These are phyloP conservation scores for Macrotis lagotis DNA, from an alignment of 2,113 vertebrate species.

Conservation along the genomic window DNA sequence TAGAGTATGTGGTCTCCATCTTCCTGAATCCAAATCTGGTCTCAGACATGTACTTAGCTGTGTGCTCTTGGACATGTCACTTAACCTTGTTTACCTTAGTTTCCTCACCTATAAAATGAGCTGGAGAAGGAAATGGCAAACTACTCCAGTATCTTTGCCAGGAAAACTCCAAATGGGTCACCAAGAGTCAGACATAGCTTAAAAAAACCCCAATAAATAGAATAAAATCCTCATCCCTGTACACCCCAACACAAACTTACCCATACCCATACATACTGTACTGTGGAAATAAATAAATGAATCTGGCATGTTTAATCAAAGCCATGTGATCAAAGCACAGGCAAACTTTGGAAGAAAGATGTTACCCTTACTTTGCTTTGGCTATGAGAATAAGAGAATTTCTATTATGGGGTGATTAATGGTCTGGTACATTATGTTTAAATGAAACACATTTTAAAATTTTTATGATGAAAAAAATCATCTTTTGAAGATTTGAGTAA, in stretches of 20 bases:
- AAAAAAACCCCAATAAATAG: constrained; percentile 2
- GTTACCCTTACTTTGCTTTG: constrained; percentile 29
- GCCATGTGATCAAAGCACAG: not conserved
- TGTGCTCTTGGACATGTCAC: not conserved
- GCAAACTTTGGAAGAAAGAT: constrained; percentile 18
- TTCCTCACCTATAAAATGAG: not conserved
- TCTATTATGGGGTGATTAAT: constrained; percentile 38
- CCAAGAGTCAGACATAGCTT: not conserved
- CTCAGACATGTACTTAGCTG: not conserved
- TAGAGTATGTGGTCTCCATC: not conserved
- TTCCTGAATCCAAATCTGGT: not conserved
- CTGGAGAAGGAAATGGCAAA: not conserved
- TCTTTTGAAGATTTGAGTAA: constrained; percentile 49
- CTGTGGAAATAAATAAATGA: constrained; percentile 29
- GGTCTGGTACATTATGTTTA: constrained; percentile 2
- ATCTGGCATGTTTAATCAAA: constrained; percentile 45
- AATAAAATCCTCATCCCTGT: constrained; percentile 17
- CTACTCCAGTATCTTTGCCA: not conserved
- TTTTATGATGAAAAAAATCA: constrained; percentile 67
- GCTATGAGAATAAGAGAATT: constrained; percentile 35
- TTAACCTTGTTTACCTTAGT: not conserved
- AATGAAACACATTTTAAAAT: constrained; percentile 76
- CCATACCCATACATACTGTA: not conserved
- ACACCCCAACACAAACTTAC: not conserved
- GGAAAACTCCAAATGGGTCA: not conserved